phyloP scores from a whole-genome alignment of 2,888 invertebrate species.

The Tetragonula carbonaria region DNA sequence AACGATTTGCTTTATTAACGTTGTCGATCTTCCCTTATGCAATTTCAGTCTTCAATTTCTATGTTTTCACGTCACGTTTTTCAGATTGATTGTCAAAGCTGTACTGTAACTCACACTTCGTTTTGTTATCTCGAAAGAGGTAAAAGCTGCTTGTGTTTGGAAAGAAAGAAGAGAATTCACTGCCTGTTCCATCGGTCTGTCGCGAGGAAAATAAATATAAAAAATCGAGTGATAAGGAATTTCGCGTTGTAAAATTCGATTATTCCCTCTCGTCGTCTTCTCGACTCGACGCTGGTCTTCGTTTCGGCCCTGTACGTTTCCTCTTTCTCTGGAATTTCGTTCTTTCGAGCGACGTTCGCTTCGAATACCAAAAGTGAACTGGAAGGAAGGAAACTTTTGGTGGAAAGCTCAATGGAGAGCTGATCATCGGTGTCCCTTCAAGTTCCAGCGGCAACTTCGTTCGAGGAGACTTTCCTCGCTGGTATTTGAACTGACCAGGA shows the following conservation, averaged over 20 bases:
- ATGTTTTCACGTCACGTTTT: neutral
- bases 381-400: neutral
- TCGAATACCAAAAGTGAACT: neutral
- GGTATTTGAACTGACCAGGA: neutral
- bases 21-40: neutral
- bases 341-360: neutral
- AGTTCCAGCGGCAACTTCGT: neutral
- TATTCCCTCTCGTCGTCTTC: no score
- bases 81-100: neutral
- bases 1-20: neutral
- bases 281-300: neutral
- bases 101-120: neutral
- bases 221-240: neutral
- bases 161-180: neutral
- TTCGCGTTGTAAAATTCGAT: neutral
- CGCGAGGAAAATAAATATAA: no score
- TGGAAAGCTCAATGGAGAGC: slow-evolving; percentile 5
- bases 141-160: neutral
- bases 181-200: neutral
- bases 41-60: neutral
- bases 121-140: neutral
- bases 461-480: neutral
- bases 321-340: neutral
- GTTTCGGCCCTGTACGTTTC: neutral
- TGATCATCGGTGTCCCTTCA: slow-evolving; percentile 6